Conservation (phyloP, 2,888 invertebrate genomes). For the Octonoba sinensis region DNA sequence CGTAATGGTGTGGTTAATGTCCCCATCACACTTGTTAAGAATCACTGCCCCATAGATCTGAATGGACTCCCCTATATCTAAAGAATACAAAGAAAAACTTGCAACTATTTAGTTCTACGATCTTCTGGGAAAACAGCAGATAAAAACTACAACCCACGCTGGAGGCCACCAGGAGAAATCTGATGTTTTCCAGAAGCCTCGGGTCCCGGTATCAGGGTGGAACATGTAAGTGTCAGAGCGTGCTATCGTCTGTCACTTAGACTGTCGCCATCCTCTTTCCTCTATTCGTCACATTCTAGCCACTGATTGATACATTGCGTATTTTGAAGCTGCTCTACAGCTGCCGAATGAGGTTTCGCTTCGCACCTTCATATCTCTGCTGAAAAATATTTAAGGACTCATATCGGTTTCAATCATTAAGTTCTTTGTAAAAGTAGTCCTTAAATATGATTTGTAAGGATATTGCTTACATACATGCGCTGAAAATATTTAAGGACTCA, state of each 20-base stretch:
- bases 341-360: not conserved
- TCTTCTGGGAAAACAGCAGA: not conserved
- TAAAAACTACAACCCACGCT: conserved; percentile 3
- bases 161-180: not conserved
- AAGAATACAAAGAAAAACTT: not conserved
- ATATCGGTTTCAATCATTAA: too few species aligned
- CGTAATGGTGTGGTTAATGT: too few species aligned
- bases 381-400: too few species aligned
- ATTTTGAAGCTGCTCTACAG: conserved; percentile 26
- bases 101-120: not conserved
- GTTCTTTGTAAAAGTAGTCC: too few species aligned
- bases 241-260: conserved; percentile 46
- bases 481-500: too few species aligned
- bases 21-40: too few species aligned
- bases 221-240: conserved; percentile 27
- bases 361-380: not conserved
- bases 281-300: conserved; percentile 23
- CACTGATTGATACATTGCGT: conserved; percentile 49
- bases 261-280: conserved; percentile 31
- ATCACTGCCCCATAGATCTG: too few species aligned
- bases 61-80: not conserved
- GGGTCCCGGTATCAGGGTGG: conserved; percentile 23
- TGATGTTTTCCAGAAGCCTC: conserved; percentile 26
- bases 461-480: too few species aligned
- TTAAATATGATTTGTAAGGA: too few species aligned